Conservation (phyloP, 1,140 invertebrate genomes). For the Tribolium castaneum region DNA sequence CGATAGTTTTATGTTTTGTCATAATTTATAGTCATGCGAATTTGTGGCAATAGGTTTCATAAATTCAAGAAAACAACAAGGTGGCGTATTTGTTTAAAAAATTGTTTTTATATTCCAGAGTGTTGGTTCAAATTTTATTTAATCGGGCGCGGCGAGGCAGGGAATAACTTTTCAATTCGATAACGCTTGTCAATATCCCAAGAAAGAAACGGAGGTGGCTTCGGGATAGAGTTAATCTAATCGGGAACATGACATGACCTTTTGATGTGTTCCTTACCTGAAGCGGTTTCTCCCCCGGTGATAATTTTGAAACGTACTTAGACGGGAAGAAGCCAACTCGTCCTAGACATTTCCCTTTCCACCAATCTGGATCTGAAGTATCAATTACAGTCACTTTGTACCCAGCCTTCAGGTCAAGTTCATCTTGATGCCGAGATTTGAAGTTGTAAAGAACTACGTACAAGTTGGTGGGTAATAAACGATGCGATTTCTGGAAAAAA, state of each 20-base stretch:
- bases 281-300: conserved; percentile 88
- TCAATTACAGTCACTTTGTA: conserved; percentile 96
- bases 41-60: too few relatives aligned
- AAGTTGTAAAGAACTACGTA: conserved; percentile 97
- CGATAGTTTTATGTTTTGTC: too few relatives aligned
- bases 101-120: too few relatives aligned
- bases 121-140: too few relatives aligned
- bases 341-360: conserved; percentile 94
- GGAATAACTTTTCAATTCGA: conserved; percentile 23
- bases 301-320: conserved; percentile 91
- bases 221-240: conserved; percentile 9
- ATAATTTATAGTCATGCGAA: too few relatives aligned
- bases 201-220: neutral
- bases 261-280: conserved; percentile 76
- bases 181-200: conserved; percentile 2
- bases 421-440: conserved; percentile 91
- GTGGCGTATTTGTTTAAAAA: too few relatives aligned
- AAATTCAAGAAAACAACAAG: too few relatives aligned
- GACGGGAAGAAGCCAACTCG: conserved; percentile 94
- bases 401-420: conserved; percentile 93
- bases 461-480: conserved; percentile 88
- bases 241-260: neutral
- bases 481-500: conserved; percentile 80
- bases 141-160: neutral
- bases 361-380: conserved; percentile 95